Evolutionary conservation across 1,140 invertebrate species (phyloP).

Genomic region (Aplysia californica): DNA sequence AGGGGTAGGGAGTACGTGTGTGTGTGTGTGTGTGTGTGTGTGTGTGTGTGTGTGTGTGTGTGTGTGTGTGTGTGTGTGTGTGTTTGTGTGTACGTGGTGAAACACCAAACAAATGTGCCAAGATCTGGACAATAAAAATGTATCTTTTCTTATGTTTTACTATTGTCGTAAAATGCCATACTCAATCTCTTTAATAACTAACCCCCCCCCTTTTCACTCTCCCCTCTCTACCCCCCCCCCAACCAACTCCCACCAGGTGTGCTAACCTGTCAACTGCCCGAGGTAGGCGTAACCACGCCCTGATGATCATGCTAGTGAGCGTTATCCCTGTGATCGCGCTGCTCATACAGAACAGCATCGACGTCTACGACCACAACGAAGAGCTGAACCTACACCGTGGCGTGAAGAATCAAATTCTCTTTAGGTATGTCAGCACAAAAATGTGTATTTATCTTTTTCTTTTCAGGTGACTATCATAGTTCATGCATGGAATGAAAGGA

Average conservation of each 20-base stretch:
- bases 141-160: too few species aligned
- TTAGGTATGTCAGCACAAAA: too few species aligned
- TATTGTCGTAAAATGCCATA: background rate
- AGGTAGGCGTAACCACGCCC: conserved; percentile 36
- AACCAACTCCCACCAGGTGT: background rate
- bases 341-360: conserved; percentile 35
- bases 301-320: conserved; percentile 32
- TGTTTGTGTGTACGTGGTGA: too few species aligned
- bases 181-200: background rate
- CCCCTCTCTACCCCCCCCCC: background rate
- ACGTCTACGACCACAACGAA: conserved; percentile 9
- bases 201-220: background rate
- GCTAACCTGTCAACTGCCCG: conserved; percentile 29
- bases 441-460: too few species aligned
- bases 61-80: too few species aligned
- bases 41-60: background rate
- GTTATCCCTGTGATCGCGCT: conserved; percentile 33
- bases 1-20: background rate
- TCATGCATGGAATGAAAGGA: too few species aligned
- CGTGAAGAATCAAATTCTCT: conserved; percentile 26
- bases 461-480: too few species aligned
- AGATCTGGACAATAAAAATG: too few species aligned
- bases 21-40: background rate
- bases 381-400: background rate
- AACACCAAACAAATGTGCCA: too few species aligned